phyloP scores from a whole-genome alignment of 2,888 invertebrate species.

The Ephialtes manifestator region DNA sequence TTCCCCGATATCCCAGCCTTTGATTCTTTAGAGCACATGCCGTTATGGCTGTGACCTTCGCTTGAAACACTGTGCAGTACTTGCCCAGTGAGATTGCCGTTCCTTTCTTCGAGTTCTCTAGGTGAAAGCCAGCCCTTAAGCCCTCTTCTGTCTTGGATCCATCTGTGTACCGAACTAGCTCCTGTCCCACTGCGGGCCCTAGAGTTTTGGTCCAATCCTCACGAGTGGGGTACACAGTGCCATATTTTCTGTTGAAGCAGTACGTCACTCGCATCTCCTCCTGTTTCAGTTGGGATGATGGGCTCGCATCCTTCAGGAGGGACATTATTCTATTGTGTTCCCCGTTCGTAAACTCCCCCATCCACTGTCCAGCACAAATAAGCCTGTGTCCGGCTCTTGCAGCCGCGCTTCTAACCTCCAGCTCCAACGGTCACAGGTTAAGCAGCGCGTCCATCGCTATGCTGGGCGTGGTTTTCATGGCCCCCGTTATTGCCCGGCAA shows the following conservation, averaged over 20 bases:
- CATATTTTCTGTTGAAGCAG: background rate
- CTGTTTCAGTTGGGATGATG: background rate
- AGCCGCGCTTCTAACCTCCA: background rate
- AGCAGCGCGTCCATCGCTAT: constrained; percentile 3
- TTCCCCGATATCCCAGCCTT: background rate
- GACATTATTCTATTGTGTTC: background rate
- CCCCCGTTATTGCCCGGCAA: constrained; percentile 55
- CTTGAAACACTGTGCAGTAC: constrained; percentile 9
- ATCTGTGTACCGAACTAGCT: constrained; percentile 7
- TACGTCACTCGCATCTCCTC: background rate
- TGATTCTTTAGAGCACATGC: background rate
- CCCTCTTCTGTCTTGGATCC: constrained; percentile 3
- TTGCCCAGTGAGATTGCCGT: background rate
- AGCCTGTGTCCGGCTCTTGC: constrained; percentile 9
- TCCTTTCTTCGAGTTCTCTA: background rate
- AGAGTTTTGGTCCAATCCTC: too few relatives aligned
- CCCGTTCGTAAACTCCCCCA: background rate
- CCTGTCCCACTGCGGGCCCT: background rate
- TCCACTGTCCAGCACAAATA: background rate
- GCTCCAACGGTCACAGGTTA: background rate
- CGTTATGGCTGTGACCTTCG: constrained; percentile 7
- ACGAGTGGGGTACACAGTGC: too few relatives aligned
- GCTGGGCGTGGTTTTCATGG: constrained; percentile 17
- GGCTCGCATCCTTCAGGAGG: background rate
- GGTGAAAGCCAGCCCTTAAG: background rate